Evolutionary conservation across 2,113 vertebrate species (phyloP).

Genomic region (Megaceryle maxima): DNA sequence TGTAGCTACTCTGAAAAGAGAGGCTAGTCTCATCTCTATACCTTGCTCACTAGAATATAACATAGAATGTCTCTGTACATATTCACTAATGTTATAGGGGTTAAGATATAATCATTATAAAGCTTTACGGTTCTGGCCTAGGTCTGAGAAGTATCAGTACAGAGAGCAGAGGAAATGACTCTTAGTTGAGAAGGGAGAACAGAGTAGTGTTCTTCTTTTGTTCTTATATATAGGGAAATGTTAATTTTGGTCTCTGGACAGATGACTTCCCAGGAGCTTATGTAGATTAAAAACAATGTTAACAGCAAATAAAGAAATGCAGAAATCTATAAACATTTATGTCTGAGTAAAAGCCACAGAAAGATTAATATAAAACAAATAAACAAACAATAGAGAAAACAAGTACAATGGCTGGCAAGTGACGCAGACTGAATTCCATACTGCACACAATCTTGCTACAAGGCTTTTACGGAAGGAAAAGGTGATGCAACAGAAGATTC

Average conservation of each 20-base stretch:
- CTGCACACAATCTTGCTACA: neutral
- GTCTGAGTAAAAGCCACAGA: constrained; percentile 51
- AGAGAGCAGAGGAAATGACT: neutral
- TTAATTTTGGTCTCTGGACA: neutral
- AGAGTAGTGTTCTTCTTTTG: neutral
- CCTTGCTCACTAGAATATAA: neutral
- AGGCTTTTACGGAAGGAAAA: neutral
- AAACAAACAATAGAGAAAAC: neutral
- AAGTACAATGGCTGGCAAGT: neutral
- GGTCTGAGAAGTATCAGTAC: neutral
- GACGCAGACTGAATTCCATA: constrained; percentile 34
- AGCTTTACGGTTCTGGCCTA: neutral
- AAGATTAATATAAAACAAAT: constrained; percentile 34
- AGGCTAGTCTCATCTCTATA: neutral
- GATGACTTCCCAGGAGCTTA: neutral
- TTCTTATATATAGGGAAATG: neutral
- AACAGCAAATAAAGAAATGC: constrained; percentile 24
- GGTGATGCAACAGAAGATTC: neutral
- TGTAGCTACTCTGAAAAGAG: neutral
- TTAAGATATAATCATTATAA: neutral
- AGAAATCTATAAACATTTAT: constrained; percentile 54
- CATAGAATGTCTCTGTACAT: neutral
- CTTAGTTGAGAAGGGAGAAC: neutral
- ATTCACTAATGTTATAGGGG: neutral
- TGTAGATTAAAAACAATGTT: neutral